These are phyloP conservation scores for Brachyptera putata DNA, from an alignment of 2,888 invertebrate species.

Conservation along the genomic window DNA sequence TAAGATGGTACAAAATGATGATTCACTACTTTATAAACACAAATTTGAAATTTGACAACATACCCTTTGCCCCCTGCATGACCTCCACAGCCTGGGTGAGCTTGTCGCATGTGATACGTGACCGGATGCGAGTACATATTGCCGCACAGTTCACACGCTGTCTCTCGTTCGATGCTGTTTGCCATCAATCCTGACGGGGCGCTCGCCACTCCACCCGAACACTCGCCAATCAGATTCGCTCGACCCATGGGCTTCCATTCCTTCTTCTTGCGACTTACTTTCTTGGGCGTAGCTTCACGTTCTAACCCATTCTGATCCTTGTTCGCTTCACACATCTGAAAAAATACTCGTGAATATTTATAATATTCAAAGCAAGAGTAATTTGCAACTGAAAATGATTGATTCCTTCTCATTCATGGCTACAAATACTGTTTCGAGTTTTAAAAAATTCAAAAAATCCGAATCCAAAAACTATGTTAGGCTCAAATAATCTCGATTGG, in stretches of 20 bases:
- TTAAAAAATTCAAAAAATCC: too few species aligned
- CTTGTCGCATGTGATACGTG: slow-evolving; percentile 85
- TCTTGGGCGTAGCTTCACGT: slow-evolving; percentile 45
- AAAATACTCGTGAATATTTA: neutral
- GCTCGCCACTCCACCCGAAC: slow-evolving; percentile 38
- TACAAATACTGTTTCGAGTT: too few species aligned
- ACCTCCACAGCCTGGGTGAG: slow-evolving; percentile 88
- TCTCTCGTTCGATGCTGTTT: slow-evolving; percentile 41
- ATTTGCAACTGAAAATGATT: too few species aligned
- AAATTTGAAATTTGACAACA: too few species aligned
- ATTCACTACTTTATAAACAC: too few species aligned
- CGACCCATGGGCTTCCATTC: slow-evolving; percentile 44
- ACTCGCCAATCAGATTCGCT: slow-evolving; percentile 29
- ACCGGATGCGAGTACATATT: slow-evolving; percentile 72
- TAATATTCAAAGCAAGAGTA: neutral
- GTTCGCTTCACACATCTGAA: slow-evolving; percentile 35
- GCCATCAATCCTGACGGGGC: slow-evolving; percentile 36
- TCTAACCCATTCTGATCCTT: slow-evolving; percentile 32
- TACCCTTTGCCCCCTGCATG: slow-evolving; percentile 77
- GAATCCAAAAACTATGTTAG: too few species aligned
- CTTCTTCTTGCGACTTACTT: slow-evolving; percentile 54
- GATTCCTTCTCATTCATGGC: too few species aligned
- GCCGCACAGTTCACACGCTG: slow-evolving; percentile 82
- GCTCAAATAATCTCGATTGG: too few species aligned
- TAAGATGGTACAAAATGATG: too few species aligned